Base-by-base conservation (phyloP, 1,140 invertebrate genomes). In the Liolophura sinensis region DNA sequence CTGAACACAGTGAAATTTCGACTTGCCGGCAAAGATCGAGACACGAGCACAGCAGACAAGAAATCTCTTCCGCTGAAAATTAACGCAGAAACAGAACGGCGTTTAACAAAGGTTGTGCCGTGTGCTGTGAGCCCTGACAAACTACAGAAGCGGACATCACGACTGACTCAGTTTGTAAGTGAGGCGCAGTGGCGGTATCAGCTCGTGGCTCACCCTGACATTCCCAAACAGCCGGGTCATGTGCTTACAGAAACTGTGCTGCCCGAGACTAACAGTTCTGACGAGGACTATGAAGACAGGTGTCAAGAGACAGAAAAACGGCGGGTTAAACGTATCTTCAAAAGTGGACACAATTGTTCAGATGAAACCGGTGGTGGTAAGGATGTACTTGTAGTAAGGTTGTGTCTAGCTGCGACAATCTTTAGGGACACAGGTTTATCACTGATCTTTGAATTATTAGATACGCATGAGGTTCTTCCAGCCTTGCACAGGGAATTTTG, bases 161-260 rank as follows among this genome's bases (percentile, higher is more conserved):
- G 71, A 52, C 72, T 84, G n/a, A 75, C 72, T 15, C 76, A 78
- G 61, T 74, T 76, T 60, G 73, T 83, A 0, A 78, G 77, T 73
- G 82, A 84, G 62, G 82, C 81, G 5, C 71, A 74, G 59, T 84
- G 83, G 83, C 64, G 81, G 22, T 82, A 78, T 61, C 81, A 84
- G 74, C 57, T 84, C 46, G 76, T 84, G 1, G 73, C 73, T 57
- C 69, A 79, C 63, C 77, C 79, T 25, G 62, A 73, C 51, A 77
- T 84, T 55, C 76, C 78, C 46, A 74, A 65, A 54, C 62, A 75
- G 51, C 64, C 73, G 5, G 81, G 79, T 16, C 61, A 72, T 49
- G 73, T 83, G 22, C 57, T 79, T 51, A 56, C 66, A 18, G 70
- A 76, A 54, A 65, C 72, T 46, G 60, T 79, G 18, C 69, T 60